Evolutionary conservation across 2,888 invertebrate species (phyloP).

Genomic region (Drosophila aldrichi): DNA sequence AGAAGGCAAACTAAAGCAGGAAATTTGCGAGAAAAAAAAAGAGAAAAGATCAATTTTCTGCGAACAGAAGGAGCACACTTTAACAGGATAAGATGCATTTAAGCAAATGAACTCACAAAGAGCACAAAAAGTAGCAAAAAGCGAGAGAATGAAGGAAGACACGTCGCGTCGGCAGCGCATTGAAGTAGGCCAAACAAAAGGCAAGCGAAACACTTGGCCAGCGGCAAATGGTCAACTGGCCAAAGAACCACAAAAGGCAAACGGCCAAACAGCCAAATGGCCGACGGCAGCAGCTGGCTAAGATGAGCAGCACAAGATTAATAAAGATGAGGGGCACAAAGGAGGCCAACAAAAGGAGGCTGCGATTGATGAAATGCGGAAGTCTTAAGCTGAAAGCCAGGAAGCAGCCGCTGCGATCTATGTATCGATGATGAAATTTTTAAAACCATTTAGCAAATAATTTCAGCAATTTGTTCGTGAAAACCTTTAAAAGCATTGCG

Average conservation of each 20-base stretch:
- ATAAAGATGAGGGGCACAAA: slow-evolving; percentile 38
- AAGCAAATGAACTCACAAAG: slow-evolving; percentile 73
- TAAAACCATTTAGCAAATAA: slow-evolving; percentile 58
- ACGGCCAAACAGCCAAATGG: slow-evolving; percentile 38
- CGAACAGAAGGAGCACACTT: slow-evolving; percentile 55
- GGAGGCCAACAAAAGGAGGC: slow-evolving; percentile 30
- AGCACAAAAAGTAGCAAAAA: slow-evolving; percentile 22
- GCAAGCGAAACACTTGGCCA: slow-evolving; percentile 43
- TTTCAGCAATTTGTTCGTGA: slow-evolving; percentile 16
- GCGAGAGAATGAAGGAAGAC: slow-evolving; percentile 19
- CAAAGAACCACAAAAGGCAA: slow-evolving; percentile 74
- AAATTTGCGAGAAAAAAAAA: slow-evolving; percentile 60
- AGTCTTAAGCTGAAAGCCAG: slow-evolving; percentile 44
- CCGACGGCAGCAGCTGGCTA: slow-evolving; percentile 48
- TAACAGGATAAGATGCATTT: slow-evolving; percentile 78
- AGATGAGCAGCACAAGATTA: slow-evolving; percentile 58
- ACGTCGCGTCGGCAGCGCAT: slow-evolving; percentile 62
- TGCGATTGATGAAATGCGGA: slow-evolving; percentile 29
- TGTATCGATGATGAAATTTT: slow-evolving; percentile 22
- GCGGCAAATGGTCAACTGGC: slow-evolving; percentile 70
- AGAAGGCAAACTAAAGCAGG: slow-evolving; percentile 35
- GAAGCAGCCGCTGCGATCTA: slow-evolving; percentile 15
- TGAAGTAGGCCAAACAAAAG: slow-evolving; percentile 66
- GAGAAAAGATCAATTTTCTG: slow-evolving; percentile 72
- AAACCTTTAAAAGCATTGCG: slow-evolving; percentile 28